Percentiles rank a stretch among this genome's conserved stretches.
Conservation (phyloP, 2,888 invertebrate species). For the Acrobeloides nanus region DNA sequence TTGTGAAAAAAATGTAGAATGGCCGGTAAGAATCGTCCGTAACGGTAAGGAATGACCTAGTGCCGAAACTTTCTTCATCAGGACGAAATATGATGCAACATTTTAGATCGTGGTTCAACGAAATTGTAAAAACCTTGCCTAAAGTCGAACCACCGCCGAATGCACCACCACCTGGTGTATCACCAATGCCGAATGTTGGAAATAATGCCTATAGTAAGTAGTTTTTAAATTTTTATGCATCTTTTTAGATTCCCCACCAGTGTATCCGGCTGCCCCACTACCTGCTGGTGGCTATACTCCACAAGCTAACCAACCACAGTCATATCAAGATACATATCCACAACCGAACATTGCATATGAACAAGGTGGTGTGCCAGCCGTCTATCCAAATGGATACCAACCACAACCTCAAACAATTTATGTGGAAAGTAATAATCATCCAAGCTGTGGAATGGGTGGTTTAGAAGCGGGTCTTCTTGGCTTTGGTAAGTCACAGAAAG, state of each 20-base stretch:
- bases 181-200: constrained; percentile 9
- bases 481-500: too few species aligned
- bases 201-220: constrained; percentile 26
- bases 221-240: too few species aligned
- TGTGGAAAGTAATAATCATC: constrained; percentile 22
- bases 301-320: constrained; percentile 3
- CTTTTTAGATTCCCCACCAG: background rate
- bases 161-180: constrained; percentile 18
- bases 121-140: constrained; percentile 47
- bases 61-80: too few species aligned
- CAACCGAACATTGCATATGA: constrained; percentile 2
- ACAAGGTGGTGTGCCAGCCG: constrained; percentile 2
- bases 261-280: constrained; percentile 1
- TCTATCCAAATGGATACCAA: constrained; percentile 11
- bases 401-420: constrained; percentile 28
- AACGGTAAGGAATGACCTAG: too few species aligned
- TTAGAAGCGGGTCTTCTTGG: too few species aligned
- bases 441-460: constrained; percentile 18
- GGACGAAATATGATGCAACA: too few species aligned
- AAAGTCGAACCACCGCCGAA: constrained; percentile 26
- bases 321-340: constrained; percentile 3
- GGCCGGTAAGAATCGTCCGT: too few species aligned
- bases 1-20: too few species aligned
- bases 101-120: constrained; percentile 43
- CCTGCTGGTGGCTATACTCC: constrained; percentile 1